These are phyloP conservation scores for Andrena marginata DNA, from an alignment of 2,888 invertebrate genomes.

Conservation along the genomic window DNA sequence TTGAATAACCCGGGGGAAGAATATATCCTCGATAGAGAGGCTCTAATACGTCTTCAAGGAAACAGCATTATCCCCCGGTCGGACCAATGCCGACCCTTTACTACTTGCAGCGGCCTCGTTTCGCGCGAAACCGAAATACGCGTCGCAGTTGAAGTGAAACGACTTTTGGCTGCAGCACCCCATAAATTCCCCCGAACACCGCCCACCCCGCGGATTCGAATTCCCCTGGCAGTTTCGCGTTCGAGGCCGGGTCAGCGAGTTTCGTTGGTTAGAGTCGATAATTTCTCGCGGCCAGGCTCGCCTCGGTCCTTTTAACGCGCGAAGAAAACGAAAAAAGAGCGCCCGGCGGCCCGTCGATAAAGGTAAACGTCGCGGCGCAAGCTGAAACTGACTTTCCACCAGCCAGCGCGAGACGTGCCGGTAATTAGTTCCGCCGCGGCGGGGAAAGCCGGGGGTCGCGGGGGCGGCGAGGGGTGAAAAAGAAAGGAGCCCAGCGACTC, in stretches of 20 bases:
- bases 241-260: constrained; percentile 2
- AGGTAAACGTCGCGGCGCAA: constrained; percentile 32
- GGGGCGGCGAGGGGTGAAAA: background rate
- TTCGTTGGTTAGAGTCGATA: constrained; percentile 42
- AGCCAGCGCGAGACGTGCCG: constrained; percentile 38
- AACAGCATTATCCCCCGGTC: constrained; percentile 2
- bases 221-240: background rate
- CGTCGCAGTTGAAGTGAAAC: background rate
- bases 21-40: background rate
- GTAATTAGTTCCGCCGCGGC: constrained; percentile 63
- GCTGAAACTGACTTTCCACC: constrained; percentile 46
- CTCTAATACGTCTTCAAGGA: constrained; percentile 3
- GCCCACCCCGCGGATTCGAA: background rate
- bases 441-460: constrained; percentile 15
- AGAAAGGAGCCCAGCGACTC: constrained; percentile 4
- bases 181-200: constrained; percentile 11
- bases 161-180: constrained; percentile 18
- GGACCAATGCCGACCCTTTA: background rate
- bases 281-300: constrained; percentile 25
- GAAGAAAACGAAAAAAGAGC: constrained; percentile 6
- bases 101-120: constrained; percentile 16
- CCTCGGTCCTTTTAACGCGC: background rate
- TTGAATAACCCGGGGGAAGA: background rate
- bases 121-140: constrained; percentile 11
- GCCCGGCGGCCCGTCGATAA: constrained; percentile 22